A percentile compares a stretch with the other conserved stretches of the same genome.
These are phyloP conservation scores for Misgurnus mizolepis DNA, from an alignment of 2,113 vertebrate genomes.

Conservation along the genomic window DNA sequence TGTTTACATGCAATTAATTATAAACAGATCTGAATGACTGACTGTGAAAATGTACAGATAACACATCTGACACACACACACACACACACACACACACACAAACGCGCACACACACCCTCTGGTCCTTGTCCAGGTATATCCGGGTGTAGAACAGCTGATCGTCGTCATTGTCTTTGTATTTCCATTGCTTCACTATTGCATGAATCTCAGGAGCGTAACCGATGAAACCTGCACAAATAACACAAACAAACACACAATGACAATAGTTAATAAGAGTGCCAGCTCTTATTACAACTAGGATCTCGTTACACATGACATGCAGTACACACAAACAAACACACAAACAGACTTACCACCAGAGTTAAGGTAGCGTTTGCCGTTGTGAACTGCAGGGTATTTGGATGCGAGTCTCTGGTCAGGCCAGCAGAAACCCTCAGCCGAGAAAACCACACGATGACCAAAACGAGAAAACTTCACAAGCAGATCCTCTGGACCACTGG, in stretches of 20 bases:
- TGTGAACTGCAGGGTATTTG: slow-evolving; percentile 73
- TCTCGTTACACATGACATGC: background rate
- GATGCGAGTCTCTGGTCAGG: slow-evolving; percentile 76
- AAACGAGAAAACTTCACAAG: slow-evolving; percentile 73
- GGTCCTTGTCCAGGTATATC: slow-evolving; percentile 74
- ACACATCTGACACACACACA: background rate
- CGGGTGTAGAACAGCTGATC: slow-evolving; percentile 80
- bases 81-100: background rate
- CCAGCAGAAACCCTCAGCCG: slow-evolving; percentile 80
- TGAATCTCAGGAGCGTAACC: slow-evolving; percentile 73
- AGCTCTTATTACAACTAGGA: background rate
- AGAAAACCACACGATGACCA: slow-evolving; percentile 75
- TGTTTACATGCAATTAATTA: background rate
- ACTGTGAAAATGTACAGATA: background rate
- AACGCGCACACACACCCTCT: slow-evolving; percentile 64
- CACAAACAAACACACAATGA: slow-evolving; percentile 2
- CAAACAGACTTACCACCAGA: slow-evolving; percentile 38
- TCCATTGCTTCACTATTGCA: slow-evolving; percentile 74
- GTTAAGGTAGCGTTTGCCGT: slow-evolving; percentile 80
- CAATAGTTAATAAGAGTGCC: background rate
- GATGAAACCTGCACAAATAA: slow-evolving; percentile 70
- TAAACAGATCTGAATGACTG: no score
- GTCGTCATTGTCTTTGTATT: slow-evolving; percentile 75
- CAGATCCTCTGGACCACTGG: slow-evolving; percentile 73
- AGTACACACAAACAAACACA: background rate